Percentiles rank a stretch among this genome's conserved stretches.
Evolutionary conservation across 2,797 vertebrate genomes (phyloP).

Genomic region (Accipiter minullus): DNA sequence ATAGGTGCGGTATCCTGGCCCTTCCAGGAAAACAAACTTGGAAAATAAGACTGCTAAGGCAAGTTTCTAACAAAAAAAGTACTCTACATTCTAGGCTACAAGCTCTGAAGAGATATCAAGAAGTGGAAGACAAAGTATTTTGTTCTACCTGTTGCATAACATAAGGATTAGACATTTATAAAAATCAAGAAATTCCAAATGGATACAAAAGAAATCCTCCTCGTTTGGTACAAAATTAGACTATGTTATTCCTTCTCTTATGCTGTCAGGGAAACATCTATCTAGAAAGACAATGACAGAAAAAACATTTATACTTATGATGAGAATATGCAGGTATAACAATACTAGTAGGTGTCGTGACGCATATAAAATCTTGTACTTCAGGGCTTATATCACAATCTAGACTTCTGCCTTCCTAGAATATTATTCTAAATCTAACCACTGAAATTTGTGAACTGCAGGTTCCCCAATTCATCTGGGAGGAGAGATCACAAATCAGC

Average conservation of each 20-base stretch:
- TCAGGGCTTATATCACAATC: not conserved
- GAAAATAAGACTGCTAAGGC: not conserved
- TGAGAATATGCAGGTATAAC: not conserved
- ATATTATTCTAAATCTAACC: not conserved
- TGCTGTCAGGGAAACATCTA: not conserved
- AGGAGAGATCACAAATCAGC: not conserved
- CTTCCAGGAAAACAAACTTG: not conserved
- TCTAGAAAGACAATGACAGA: not conserved
- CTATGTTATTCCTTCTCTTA: fast-evolving
- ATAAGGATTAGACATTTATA: not conserved
- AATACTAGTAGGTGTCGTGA: not conserved
- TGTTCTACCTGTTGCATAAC: not conserved
- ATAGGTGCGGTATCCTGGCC: not conserved
- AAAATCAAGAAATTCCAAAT: not conserved
- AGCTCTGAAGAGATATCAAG: not conserved
- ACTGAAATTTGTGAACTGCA: not conserved
- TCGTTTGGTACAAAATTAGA: not conserved
- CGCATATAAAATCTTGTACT: not conserved
- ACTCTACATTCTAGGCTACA: not conserved
- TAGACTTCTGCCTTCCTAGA: not conserved
- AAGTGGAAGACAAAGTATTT: not conserved
- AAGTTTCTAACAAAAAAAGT: not conserved
- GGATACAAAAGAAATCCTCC: not conserved
- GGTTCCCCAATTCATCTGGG: not conserved
- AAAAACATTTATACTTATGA: not conserved